Evolutionary conservation across 2,888 invertebrate species (phyloP).

Genomic region (Tetheella fluctuosa): DNA sequence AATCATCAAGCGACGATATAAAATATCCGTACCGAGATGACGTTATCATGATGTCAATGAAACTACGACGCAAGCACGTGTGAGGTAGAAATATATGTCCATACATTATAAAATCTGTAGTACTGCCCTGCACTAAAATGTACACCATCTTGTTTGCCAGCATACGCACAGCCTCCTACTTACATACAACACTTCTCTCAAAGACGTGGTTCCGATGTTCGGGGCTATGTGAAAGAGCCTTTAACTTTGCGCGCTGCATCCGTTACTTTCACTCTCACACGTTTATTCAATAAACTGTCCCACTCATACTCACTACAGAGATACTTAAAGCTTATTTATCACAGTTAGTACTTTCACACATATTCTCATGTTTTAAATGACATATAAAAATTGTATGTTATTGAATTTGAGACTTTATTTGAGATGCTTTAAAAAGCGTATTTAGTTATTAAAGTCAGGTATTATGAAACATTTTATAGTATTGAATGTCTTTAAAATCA

Average conservation of each 20-base stretch:
- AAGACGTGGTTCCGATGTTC: too few relatives aligned
- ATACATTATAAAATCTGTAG: too few relatives aligned
- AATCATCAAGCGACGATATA: too few relatives aligned
- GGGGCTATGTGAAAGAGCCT: too few relatives aligned
- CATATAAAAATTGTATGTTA: not conserved
- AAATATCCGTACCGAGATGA: too few relatives aligned
- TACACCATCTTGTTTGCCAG: too few relatives aligned
- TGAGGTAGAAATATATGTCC: too few relatives aligned
- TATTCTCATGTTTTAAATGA: conserved; percentile 26
- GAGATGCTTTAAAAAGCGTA: not conserved
- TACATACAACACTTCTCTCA: too few relatives aligned
- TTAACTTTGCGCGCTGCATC: conserved; percentile 50
- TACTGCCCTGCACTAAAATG: too few relatives aligned
- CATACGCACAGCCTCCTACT: too few relatives aligned
- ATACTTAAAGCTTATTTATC: conserved; percentile 71
- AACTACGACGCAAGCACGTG: too few relatives aligned
- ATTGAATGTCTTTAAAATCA: not conserved
- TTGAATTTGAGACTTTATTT: conserved; percentile 1
- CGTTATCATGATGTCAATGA: too few relatives aligned
- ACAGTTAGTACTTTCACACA: conserved; percentile 54
- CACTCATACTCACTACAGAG: conserved; percentile 42
- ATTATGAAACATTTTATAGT: not conserved
- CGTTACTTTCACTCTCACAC: conserved; percentile 31
- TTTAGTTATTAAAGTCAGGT: not conserved
- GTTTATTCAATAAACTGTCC: conserved; percentile 17